Conservation (phyloP, 2,888 invertebrate species). For the Charanyca ferruginea region DNA sequence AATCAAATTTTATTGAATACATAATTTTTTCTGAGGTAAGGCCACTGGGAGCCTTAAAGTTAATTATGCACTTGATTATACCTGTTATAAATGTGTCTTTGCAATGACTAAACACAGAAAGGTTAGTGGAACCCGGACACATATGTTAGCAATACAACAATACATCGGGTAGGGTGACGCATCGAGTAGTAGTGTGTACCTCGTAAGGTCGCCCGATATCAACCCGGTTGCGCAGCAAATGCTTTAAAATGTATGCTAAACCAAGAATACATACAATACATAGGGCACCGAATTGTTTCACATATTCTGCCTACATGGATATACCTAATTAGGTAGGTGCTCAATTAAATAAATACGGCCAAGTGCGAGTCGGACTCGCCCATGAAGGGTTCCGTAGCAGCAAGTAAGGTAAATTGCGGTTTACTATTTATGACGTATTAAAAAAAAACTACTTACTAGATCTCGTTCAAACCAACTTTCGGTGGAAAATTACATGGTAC, state of each 20-base stretch:
- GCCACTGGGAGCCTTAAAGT: conserved; percentile 17
- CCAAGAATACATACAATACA: conserved; percentile 25
- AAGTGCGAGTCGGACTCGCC: too few species aligned
- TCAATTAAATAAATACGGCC: too few species aligned
- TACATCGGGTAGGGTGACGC: conserved; percentile 72
- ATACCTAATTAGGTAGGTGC: conserved; percentile 21
- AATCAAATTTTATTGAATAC: conserved; percentile 31
- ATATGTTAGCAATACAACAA: conserved; percentile 74
- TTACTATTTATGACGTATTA: too few species aligned
- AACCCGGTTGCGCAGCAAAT: conserved; percentile 79
- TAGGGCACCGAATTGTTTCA: conserved; percentile 35
- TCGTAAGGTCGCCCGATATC: conserved; percentile 73
- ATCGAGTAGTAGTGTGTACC: conserved; percentile 66
- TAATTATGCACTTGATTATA: conserved; percentile 10
- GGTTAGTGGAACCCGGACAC: conserved; percentile 78
- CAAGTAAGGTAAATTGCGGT: too few species aligned
- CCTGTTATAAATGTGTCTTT: conserved; percentile 60
- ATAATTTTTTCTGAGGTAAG: conserved; percentile 14
- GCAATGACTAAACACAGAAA: conserved; percentile 77
- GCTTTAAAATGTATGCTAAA: conserved; percentile 68
- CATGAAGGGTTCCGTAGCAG: too few species aligned
- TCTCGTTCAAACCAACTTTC: too few species aligned
- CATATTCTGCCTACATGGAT: conserved; percentile 15
- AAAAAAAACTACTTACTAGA: too few species aligned
- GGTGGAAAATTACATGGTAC: too few species aligned